These are phyloP conservation scores for Adineta ricciae DNA, from an alignment of 2,888 invertebrate species.

Conservation along the genomic window DNA sequence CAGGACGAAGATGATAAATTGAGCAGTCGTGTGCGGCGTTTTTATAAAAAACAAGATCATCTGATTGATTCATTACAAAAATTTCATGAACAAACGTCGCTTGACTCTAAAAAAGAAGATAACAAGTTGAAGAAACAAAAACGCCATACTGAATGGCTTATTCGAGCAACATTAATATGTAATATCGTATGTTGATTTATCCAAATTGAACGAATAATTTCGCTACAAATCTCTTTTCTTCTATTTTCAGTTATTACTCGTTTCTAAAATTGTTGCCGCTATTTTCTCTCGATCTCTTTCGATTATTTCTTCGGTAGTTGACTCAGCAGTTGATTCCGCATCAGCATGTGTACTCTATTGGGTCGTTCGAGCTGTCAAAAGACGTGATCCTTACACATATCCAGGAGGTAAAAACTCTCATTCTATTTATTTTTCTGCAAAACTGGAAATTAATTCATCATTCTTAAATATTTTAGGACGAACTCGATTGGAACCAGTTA, in stretches of 20 bases:
- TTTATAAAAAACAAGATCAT: neutral
- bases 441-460: neutral
- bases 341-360: conserved; percentile 50
- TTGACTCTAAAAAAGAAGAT: neutral
- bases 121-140: neutral
- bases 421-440: too few species aligned
- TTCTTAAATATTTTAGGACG: conserved; percentile 39
- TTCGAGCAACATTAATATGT: neutral
- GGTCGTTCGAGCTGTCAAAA: conserved; percentile 47
- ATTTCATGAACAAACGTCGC: too few species aligned
- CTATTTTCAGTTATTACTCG: too few species aligned
- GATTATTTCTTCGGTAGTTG: conserved; percentile 52
- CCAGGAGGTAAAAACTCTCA: conserved; percentile 44
- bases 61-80: too few species aligned
- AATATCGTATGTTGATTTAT: too few species aligned
- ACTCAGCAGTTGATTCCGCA: conserved; percentile 52
- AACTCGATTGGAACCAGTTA: conserved; percentile 50
- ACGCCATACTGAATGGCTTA: neutral
- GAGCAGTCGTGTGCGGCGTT: neutral
- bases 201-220: too few species aligned
- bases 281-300: conserved; percentile 51
- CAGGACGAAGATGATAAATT: neutral
- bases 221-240: too few species aligned
- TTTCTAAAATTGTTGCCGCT: conserved; percentile 38
- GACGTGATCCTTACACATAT: conserved; percentile 49